Percentiles rank a stretch among this genome's conserved stretches.
These are phyloP conservation scores for Suncus etruscus DNA, from an alignment of 2,113 vertebrate species.

Conservation along the genomic window DNA sequence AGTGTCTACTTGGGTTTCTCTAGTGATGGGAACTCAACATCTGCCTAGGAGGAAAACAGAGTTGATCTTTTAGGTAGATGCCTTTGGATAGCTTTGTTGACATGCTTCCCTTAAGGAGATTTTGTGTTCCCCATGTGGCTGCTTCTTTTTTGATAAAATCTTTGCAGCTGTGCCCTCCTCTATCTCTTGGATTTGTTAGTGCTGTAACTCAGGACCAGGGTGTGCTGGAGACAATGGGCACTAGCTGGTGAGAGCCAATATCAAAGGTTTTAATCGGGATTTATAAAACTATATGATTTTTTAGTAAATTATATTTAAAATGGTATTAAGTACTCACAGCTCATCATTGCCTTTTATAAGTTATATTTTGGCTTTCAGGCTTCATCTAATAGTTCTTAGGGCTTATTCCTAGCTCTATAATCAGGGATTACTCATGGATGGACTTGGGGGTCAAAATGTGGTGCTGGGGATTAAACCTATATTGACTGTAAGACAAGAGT, in stretches of 20 bases:
- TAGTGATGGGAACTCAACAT: neutral
- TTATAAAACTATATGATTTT: neutral
- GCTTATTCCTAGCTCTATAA: too few relatives aligned
- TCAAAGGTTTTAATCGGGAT: slow-evolving; percentile 9
- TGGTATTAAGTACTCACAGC: neutral
- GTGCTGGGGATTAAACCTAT: neutral
- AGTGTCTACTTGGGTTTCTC: slow-evolving; percentile 38
- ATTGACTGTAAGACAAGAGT: neutral
- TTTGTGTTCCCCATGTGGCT: neutral
- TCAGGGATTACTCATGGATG: too few relatives aligned
- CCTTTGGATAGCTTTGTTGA: neutral
- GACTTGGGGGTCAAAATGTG: neutral
- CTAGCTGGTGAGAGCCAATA: neutral
- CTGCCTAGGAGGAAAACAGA: neutral
- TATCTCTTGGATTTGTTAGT: neutral
- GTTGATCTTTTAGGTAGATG: neutral
- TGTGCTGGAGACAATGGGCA: neutral
- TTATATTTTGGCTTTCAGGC: neutral
- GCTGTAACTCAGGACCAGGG: neutral
- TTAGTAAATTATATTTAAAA: slow-evolving; percentile 2
- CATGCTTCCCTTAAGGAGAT: neutral
- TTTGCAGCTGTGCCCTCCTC: neutral
- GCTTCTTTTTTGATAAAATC: neutral
- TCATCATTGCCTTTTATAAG: neutral
- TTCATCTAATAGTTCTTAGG: neutral